Base-by-base conservation (phyloP, 2,888 invertebrate genomes). In the Cyclophora albipunctata region DNA sequence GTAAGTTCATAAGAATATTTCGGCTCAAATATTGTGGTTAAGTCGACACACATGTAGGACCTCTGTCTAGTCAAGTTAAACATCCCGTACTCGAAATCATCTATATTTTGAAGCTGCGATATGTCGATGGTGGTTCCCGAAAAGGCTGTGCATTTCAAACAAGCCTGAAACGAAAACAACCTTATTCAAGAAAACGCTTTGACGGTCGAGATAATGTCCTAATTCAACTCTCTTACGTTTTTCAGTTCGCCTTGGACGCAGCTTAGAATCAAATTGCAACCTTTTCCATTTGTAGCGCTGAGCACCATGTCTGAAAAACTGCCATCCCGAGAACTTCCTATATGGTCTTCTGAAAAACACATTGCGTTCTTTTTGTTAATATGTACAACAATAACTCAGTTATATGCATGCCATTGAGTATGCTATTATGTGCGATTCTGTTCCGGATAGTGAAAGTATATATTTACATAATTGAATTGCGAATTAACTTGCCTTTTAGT, bases 281-380 rank as follows among this genome's bases (percentile, higher is more conserved):
- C 80, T 0, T 46, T 3, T 4, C 59, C 56, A 3, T 58, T 55
- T 3, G 66, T 63, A 3, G 44, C 50, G 5, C 0, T 42, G 34
- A 52, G 34, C 37, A 68, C 49, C 50, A 62, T 56, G 7, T 68
- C 59, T 45, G 34, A 43, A 34, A 69, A 81, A 34, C 62, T 63
- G 1, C 52, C 5, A 46, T 82, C 72, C 1, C 80, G 66, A 2
- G 80, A 81, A 53, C 70, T 70, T 7, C 75, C 75, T n/a, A 83
- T 73, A 34, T 79, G 57, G 3, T 73, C 65, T 46, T 65, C 82
- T 82, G 55, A 45, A 72, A 73, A 41, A 49, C 40, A 40, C 5
- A 33, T n/a, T n/a, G n/a, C n/a, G n/a, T n/a, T n/a, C n/a, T n/a
- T n/a, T n/a, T n/a, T 20, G 20, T 20, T 20, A 20, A 1, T 20